Evolutionary conservation across 2,797 vertebrate genomes (phyloP).

Genomic region (Lepus townsendii): DNA sequence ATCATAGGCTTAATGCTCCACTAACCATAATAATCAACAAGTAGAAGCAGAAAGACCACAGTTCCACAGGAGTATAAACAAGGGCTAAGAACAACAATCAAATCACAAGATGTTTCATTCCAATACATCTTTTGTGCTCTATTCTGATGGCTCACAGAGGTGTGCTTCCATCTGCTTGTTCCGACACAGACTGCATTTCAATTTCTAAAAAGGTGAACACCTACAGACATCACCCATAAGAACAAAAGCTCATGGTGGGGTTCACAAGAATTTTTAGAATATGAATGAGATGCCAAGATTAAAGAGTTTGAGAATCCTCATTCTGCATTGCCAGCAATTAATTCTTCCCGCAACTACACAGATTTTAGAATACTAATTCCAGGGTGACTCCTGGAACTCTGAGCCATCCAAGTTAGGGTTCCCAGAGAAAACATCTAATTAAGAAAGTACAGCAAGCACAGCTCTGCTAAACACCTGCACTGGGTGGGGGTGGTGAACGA

Average conservation of each 20-base stretch:
- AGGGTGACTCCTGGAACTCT: conserved; percentile 6
- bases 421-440: conserved; percentile 47
- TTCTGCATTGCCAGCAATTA: not conserved
- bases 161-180: not conserved
- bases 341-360: not conserved
- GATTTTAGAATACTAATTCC: conserved; percentile 23
- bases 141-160: not conserved
- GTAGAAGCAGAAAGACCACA: no score
- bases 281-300: not conserved
- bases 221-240: not conserved
- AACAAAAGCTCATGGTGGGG: not conserved
- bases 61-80: no score
- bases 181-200: not conserved
- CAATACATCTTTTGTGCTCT: no score
- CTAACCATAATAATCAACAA: no score
- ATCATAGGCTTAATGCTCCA: no score
- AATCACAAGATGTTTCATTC: no score
- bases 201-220: conserved; percentile 8
- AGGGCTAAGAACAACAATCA: no score
- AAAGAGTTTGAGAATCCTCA: not conserved
- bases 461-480: not conserved
- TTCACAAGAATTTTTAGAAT: not conserved
- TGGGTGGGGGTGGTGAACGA: not conserved
- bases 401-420: conserved; percentile 44
- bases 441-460: not conserved